phyloP scores from a whole-genome alignment of 2,113 vertebrate species.

The Heterocephalus glaber region DNA sequence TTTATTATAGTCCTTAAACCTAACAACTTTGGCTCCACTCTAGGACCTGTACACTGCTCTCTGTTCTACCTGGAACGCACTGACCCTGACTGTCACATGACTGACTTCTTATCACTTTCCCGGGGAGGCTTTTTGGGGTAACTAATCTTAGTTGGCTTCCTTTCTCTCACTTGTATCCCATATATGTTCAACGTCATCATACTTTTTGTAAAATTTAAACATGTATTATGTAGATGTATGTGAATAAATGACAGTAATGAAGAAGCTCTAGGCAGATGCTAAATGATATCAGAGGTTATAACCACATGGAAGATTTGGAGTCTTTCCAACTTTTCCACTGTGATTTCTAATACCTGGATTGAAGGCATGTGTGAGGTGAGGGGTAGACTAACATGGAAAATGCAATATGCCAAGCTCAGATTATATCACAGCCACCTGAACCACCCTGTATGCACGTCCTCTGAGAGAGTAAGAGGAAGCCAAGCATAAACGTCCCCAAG shows the following conservation, averaged over 20 bases:
- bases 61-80: neutral
- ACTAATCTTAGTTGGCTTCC: neutral
- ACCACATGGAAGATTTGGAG: neutral
- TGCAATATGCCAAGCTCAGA: neutral
- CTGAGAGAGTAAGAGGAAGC: neutral
- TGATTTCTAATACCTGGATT: neutral
- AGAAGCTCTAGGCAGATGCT: neutral
- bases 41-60: neutral
- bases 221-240: neutral
- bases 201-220: neutral
- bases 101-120: neutral
- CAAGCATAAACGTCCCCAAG: neutral
- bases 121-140: neutral
- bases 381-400: neutral
- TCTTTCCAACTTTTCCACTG: neutral
- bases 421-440: neutral
- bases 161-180: neutral
- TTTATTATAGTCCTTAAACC: neutral
- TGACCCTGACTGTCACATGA: neutral
- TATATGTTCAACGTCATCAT: neutral
- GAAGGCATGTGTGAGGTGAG: neutral
- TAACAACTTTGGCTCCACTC: neutral
- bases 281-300: neutral
- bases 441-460: neutral
- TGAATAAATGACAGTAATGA: neutral